phyloP scores from a whole-genome alignment of 2,113 vertebrate genomes.

The Okapia johnstoni region DNA sequence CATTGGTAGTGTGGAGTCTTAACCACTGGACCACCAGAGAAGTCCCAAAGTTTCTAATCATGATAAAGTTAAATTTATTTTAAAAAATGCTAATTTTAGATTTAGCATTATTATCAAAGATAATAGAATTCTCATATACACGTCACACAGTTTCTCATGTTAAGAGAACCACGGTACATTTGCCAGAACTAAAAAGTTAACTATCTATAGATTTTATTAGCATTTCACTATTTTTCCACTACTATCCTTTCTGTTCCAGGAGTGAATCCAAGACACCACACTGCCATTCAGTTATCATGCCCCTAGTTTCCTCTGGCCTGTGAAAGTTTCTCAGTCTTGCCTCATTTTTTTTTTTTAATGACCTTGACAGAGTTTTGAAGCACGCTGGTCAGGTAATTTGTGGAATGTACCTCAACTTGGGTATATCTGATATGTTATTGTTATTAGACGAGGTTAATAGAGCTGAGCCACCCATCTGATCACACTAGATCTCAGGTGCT shows the following conservation, averaged over 20 bases:
- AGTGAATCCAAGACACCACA: neutral
- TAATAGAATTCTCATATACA: neutral
- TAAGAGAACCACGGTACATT: neutral
- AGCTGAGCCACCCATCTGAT: neutral
- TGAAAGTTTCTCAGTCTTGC: neutral
- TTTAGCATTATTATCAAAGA: neutral
- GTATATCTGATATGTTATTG: neutral
- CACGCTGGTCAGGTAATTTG: neutral
- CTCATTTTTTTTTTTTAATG: neutral
- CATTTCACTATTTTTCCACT: neutral
- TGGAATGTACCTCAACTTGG: neutral
- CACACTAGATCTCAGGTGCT: neutral
- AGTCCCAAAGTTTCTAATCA: neutral
- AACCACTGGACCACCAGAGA: neutral
- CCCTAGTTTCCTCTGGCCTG: neutral
- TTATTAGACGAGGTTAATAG: neutral
- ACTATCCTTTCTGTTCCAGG: neutral
- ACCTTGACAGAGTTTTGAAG: neutral
- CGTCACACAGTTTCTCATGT: neutral
- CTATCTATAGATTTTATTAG: neutral
- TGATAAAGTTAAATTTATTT: conserved; percentile 16
- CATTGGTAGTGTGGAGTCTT: neutral
- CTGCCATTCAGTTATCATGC: neutral
- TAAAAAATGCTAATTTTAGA: conserved; percentile 10
- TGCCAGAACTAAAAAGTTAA: conserved; percentile 23